These are phyloP conservation scores for Hapalemur alaotrensis DNA, from an alignment of 2,797 vertebrate species.

Conservation along the genomic window DNA sequence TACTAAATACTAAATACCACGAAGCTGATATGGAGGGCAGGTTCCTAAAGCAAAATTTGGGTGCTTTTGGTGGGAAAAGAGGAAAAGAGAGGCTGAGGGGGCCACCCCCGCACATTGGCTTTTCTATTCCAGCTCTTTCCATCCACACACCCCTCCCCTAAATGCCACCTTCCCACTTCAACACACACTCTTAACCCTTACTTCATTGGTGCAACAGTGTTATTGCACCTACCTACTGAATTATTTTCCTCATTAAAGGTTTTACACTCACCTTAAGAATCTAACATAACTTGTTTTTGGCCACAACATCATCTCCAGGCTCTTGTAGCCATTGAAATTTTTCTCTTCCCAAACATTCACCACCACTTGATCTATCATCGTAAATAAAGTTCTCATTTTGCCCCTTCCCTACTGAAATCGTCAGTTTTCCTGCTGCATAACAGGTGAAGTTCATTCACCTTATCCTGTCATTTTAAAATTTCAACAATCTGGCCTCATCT, in stretches of 20 bases:
- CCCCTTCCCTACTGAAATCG: neutral
- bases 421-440: neutral
- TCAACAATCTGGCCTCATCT: neutral
- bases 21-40: neutral
- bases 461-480: neutral
- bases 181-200: neutral
- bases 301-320: neutral
- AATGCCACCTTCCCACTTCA: rapidly evolving
- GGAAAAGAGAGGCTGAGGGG: neutral
- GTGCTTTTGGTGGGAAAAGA: neutral
- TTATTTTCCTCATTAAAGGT: neutral
- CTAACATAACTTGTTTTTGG: neutral
- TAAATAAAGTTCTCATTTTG: neutral
- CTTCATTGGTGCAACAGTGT: neutral
- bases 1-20: neutral
- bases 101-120: neutral
- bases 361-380: neutral
- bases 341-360: neutral
- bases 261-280: neutral
- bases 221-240: neutral
- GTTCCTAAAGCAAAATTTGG: neutral
- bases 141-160: neutral
- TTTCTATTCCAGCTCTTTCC: neutral
- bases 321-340: neutral
- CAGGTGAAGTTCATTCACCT: neutral